Conservation (phyloP, 2,797 vertebrate species). For the Onychomys leucogaster region DNA sequence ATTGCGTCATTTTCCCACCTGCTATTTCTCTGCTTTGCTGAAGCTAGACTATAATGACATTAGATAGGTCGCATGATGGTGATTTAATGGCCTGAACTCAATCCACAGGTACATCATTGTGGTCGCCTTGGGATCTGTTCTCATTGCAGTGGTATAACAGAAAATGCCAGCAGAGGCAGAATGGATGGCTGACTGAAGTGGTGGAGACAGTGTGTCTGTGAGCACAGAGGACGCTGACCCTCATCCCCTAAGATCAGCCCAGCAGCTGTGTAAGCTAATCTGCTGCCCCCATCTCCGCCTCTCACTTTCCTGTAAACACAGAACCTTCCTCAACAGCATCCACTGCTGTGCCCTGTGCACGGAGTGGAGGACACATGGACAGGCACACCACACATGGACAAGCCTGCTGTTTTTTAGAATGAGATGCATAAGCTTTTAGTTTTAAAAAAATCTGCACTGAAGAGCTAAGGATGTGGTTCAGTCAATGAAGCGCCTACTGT, state of each 20-base stretch:
- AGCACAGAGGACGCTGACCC: constrained; percentile 45
- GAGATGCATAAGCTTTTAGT: background rate
- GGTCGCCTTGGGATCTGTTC: constrained; percentile 78
- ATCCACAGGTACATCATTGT: constrained; percentile 76
- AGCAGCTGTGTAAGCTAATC: background rate
- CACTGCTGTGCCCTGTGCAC: background rate
- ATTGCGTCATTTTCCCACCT: constrained; percentile 67
- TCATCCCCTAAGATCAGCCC: constrained; percentile 67
- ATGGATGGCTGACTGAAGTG: constrained; percentile 65
- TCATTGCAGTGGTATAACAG: constrained; percentile 72
- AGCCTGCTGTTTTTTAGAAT: constrained; percentile 7
- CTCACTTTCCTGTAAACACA: background rate
- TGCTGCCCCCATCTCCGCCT: constrained; percentile 39
- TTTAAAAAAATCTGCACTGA: background rate
- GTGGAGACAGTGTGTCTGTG: constrained; percentile 40
- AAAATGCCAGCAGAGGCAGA: constrained; percentile 76
- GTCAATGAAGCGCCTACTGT: background rate
- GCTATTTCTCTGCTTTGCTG: constrained; percentile 74
- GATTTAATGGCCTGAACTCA: constrained; percentile 80
- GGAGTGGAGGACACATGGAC: background rate
- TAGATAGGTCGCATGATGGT: constrained; percentile 71
- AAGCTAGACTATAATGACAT: constrained; percentile 75
- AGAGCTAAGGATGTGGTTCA: background rate
- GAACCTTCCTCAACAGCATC: background rate
- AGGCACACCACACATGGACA: background rate